These are phyloP conservation scores for Conger conger DNA, from an alignment of 2,113 vertebrate species.

Conservation along the genomic window DNA sequence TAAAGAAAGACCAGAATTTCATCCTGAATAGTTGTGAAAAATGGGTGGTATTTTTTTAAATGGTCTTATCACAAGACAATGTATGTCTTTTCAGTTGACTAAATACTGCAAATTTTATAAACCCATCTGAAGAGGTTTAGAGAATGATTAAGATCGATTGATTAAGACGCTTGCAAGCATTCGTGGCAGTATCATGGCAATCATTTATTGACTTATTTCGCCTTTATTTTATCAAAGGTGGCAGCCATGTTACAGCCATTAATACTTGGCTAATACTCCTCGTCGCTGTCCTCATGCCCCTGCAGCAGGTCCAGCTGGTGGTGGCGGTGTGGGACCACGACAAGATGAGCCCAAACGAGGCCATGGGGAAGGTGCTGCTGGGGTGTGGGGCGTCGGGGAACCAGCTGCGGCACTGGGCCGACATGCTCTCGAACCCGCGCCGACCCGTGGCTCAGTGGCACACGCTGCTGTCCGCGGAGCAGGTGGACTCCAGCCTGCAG, in stretches of 20 bases:
- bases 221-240: too few relatives aligned
- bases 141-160: too few relatives aligned
- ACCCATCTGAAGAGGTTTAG: too few relatives aligned
- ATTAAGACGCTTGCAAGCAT: too few relatives aligned
- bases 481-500: conserved; percentile 73
- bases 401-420: conserved; percentile 89
- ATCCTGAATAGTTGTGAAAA: not conserved
- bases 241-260: too few relatives aligned
- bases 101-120: too few relatives aligned
- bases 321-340: conserved; percentile 91
- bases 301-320: conserved; percentile 85
- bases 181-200: too few relatives aligned
- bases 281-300: not conserved
- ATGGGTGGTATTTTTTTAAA: not conserved
- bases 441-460: conserved; percentile 92
- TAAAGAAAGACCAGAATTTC: too few relatives aligned
- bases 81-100: too few relatives aligned
- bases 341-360: conserved; percentile 81
- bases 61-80: too few relatives aligned
- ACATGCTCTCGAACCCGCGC: conserved; percentile 91
- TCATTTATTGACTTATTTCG: too few relatives aligned
- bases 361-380: conserved; percentile 86
- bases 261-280: not conserved
- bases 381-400: conserved; percentile 80
- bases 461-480: conserved; percentile 75